These are phyloP conservation scores for Rhopalosiphum nymphaeae DNA, from an alignment of 2,888 invertebrate genomes.

Conservation along the genomic window DNA sequence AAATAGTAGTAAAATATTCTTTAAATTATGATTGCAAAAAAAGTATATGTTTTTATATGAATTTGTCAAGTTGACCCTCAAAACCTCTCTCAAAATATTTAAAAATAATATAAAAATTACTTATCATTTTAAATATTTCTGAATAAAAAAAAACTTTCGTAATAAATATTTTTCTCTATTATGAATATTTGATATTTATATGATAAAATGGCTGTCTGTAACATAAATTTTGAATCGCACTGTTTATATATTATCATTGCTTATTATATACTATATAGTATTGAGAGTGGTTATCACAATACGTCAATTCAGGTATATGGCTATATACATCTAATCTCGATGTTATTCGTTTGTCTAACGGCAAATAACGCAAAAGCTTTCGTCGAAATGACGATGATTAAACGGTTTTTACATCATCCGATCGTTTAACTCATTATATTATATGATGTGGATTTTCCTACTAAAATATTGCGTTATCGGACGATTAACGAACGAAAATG, in stretches of 20 bases:
- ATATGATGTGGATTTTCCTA: neutral
- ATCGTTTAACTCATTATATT: neutral
- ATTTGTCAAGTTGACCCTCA: no score
- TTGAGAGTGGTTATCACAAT: neutral
- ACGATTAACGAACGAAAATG: neutral
- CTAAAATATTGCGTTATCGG: neutral
- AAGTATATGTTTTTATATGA: no score
- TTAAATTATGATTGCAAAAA: no score
- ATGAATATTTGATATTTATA: no score
- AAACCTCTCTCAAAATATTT: no score
- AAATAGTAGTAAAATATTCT: no score
- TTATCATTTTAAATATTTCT: no score
- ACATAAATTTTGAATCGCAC: no score
- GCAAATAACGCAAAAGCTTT: neutral
- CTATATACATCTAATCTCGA: neutral
- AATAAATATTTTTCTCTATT: no score
- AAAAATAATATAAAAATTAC: no score
- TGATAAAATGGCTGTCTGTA: no score
- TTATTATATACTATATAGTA: neutral
- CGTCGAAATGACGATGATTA: neutral
- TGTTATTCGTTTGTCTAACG: neutral
- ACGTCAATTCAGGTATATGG: neutral
- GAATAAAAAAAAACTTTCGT: no score
- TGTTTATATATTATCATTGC: neutral
- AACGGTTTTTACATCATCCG: neutral